Base-by-base conservation (phyloP, 2,888 invertebrate genomes). In the Drosophila fungiperda region DNA sequence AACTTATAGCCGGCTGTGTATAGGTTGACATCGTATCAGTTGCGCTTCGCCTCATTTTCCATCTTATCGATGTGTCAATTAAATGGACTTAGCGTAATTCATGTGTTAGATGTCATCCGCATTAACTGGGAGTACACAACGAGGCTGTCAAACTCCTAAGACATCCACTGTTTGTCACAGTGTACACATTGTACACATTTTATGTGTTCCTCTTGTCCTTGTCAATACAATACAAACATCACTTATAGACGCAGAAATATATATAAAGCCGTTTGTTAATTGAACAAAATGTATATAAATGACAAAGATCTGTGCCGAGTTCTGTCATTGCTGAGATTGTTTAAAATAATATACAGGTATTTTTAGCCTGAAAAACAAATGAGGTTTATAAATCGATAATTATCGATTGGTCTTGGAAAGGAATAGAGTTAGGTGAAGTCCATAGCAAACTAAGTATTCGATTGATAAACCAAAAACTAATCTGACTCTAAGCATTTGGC, bases 61-160 rank as follows among this genome's bases (percentile, higher is more conserved):
- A 55, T 59, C 70, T 75, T 73, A 72, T 83, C 86, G 74, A 83
- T 86, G 78, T 86, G 88, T 88, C 85, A 85, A 85, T 85, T 85
- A 85, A 88, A 80, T 76, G 88, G 83, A 67, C 74, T 88, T 80
- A 80, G 53, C 68, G 78, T 78, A 84, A 87, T 80, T 68, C 84
- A 68, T 85, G 76, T 76, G 75, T 66, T 78, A 58, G 65, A 75
- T 71, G 74, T 68, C 38, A 38, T 29, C 53, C 73, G 71, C 76
- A 78, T 77, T 83, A 81, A 75, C 70, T 61, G 67, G 66, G 29
- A 49, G 59, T 71, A 69, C 64, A 69, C 73, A 82, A 76, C 80
- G 54, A 35, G 54, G 66, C 68, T 73, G 77, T 76, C 76, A 68
- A 26, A 26, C 42, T 36, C 68, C 58, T 63, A 63, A 73, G 60